Evolutionary conservation across 2,888 invertebrate genomes (phyloP), one percentile per base, ranked within the genome.

Genomic region (Lasioglossum leucozonium): DNA sequence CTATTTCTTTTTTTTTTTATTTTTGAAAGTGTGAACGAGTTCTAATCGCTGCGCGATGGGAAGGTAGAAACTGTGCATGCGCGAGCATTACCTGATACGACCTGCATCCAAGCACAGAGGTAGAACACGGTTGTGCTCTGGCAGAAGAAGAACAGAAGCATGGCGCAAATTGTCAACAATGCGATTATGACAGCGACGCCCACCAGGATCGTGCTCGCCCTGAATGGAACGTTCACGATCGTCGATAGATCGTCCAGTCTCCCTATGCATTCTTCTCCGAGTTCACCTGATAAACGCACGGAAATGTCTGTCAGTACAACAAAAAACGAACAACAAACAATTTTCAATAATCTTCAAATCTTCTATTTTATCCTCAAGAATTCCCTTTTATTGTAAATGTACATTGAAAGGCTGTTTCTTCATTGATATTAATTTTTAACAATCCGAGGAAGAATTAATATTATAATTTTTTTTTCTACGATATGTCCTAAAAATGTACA

Each of bases 101-200:
- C 96, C 95, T 99, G 99, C 96, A 99, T 96, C 98, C 98, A 99
- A 72, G 98, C 99, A 94, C 99, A 99, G 86, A 99, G 97, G 94
- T 98, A 97, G 95, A 98, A 99, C 76, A 99, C 99, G 77, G 97
- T 97, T 72, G 98, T 98, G 22, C 99, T 98, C 94, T 98, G 98
- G 95, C 99, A 97, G 95, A 99, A 98, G 95, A 99, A 97, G 96
- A 99, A 99, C 92, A 99, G 96, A 89, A 99, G 96, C 96, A 99
- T 97, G 89, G 97, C 97, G 95, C 97, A 97, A 92, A 99, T 98
- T 78, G 98, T 98, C 92, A 99, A 95, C 91, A 99, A 96, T 87
- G 99, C 98, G 92, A 99, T 96, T 77, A 97, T 96, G 67, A 98
- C 98, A 58, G 99, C 98, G 81, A 98, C 96, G 37, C 98, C 98